phyloP scores from a whole-genome alignment of 2,888 invertebrate genomes.

The Andricus quercusramuli region DNA sequence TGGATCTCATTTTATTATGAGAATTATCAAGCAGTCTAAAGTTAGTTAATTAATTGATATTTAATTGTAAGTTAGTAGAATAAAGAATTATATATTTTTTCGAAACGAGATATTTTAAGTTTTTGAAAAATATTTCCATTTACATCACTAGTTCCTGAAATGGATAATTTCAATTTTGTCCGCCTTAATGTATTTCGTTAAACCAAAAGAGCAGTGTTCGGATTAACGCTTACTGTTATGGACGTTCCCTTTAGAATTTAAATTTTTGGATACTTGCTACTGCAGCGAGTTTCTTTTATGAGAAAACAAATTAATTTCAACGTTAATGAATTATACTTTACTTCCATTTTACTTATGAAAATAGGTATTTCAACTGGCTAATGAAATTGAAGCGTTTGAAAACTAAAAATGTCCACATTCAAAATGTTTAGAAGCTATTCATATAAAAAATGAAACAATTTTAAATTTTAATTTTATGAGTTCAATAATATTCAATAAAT shows the following conservation, averaged over 20 bases:
- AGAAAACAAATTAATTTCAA: background rate
- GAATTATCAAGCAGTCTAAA: background rate
- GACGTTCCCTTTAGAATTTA: too few relatives aligned
- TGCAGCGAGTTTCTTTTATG: background rate
- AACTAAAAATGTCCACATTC: too few relatives aligned
- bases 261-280: too few relatives aligned
- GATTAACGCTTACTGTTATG: background rate
- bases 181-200: conserved; percentile 3
- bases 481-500: too few relatives aligned
- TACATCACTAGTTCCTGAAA: conserved; percentile 35
- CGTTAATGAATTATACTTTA: background rate
- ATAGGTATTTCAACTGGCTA: too few relatives aligned
- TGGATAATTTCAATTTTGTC: conserved; percentile 30
- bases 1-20: background rate
- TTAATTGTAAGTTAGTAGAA: background rate
- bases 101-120: conserved; percentile 4
- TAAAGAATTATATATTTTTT: background rate
- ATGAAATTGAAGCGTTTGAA: too few relatives aligned
- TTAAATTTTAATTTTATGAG: too few relatives aligned
- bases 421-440: too few relatives aligned
- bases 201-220: background rate
- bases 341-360: too few relatives aligned
- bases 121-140: conserved; percentile 9
- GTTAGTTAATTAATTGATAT: background rate
- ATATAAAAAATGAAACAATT: too few relatives aligned